Evolutionary conservation across 2,888 invertebrate species (phyloP).

Genomic region (Mantis religiosa): DNA sequence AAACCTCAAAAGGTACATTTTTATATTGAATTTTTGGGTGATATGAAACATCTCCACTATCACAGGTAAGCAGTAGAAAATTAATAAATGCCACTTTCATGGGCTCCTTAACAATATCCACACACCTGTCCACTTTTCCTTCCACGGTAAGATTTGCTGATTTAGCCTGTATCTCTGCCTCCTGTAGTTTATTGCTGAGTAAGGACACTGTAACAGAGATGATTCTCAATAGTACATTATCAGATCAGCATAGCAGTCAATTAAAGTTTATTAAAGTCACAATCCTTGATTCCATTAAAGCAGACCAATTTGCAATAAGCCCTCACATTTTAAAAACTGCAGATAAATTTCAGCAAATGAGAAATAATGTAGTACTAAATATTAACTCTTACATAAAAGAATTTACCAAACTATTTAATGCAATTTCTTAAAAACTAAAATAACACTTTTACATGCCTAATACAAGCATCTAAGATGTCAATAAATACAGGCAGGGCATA

Average conservation of each 20-base stretch:
- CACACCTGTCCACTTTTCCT: conserved; percentile 75
- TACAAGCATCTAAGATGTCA: not conserved
- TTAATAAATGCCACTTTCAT: too few relatives aligned
- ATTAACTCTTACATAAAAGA: too few relatives aligned
- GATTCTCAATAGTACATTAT: too few relatives aligned
- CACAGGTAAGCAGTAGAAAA: too few relatives aligned
- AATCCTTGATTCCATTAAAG: too few relatives aligned
- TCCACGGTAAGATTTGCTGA: conserved; percentile 66
- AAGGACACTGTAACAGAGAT: conserved; percentile 59
- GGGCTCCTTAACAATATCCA: conserved; percentile 14
- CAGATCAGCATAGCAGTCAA: too few relatives aligned
- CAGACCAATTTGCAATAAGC: too few relatives aligned
- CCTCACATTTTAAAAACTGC: not conserved
- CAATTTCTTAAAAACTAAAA: not conserved
- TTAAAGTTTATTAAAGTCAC: too few relatives aligned
- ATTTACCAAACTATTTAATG: too few relatives aligned
- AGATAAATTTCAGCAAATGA: not conserved
- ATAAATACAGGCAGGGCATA: not conserved
- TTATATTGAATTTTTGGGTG: too few relatives aligned
- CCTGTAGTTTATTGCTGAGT: conserved; percentile 65
- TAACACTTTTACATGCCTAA: not conserved
- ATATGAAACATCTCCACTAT: too few relatives aligned
- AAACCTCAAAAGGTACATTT: too few relatives aligned
- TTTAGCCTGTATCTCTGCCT: conserved; percentile 66
- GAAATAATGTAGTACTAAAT: not conserved